phyloP scores from a whole-genome alignment of 2,888 invertebrate genomes.

The Drosophila multiciliata region DNA sequence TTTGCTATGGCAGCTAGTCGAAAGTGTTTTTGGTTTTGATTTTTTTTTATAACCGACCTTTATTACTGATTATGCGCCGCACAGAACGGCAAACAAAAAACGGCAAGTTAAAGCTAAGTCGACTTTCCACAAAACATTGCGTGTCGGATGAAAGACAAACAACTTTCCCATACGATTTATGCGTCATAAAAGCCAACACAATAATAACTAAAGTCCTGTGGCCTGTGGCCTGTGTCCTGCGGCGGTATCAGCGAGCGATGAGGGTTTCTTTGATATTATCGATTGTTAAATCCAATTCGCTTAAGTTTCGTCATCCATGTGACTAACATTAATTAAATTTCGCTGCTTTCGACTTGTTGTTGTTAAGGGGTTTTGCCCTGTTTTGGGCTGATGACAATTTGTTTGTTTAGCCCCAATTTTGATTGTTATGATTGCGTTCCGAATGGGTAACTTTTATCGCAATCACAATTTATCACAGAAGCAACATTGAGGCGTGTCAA shows the following conservation, averaged over 20 bases:
- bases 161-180: constrained; percentile 39
- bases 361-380: neutral
- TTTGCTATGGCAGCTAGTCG: neutral
- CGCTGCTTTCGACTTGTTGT: constrained; percentile 29
- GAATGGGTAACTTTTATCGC: neutral
- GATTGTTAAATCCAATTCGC: constrained; percentile 54
- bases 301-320: constrained; percentile 20
- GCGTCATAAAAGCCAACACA: constrained; percentile 42
- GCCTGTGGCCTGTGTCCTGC: neutral
- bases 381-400: neutral
- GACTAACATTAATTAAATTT: constrained; percentile 67
- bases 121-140: constrained; percentile 25
- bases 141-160: constrained; percentile 29
- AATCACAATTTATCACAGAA: constrained; percentile 12
- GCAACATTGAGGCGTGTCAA: constrained; percentile 38
- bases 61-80: constrained; percentile 23
- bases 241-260: neutral
- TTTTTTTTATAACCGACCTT: constrained; percentile 18
- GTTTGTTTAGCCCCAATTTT: constrained; percentile 18
- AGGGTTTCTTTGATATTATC: constrained; percentile 63
- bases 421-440: constrained; percentile 16
- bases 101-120: constrained; percentile 8
- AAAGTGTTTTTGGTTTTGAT: neutral
- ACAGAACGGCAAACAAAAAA: constrained; percentile 15
- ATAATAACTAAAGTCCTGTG: neutral